A percentile compares a stretch with the other conserved stretches of the same genome.
These are phyloP conservation scores for Odocoileus virginianus DNA, from an alignment of 2,113 vertebrate species.

Conservation along the genomic window DNA sequence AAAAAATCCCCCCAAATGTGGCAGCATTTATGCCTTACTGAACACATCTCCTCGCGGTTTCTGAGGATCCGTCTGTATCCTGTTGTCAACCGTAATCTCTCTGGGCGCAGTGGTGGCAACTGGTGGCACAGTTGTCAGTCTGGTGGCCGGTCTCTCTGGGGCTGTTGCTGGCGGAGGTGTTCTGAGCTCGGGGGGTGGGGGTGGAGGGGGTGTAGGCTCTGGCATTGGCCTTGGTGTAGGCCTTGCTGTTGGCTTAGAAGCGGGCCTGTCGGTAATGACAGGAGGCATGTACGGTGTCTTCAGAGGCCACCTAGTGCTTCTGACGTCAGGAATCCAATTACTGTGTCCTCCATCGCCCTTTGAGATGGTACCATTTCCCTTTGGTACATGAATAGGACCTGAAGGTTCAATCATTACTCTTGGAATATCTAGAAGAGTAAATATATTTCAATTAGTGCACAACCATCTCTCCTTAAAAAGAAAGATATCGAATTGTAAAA, in stretches of 20 bases:
- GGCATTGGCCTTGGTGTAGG: slow-evolving; percentile 60
- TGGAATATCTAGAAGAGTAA: slow-evolving; percentile 82
- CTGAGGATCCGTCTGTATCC: slow-evolving; percentile 88
- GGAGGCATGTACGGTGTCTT: slow-evolving; percentile 65
- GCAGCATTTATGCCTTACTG: slow-evolving; percentile 84
- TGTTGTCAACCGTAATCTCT: slow-evolving; percentile 86
- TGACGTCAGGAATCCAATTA: slow-evolving; percentile 82
- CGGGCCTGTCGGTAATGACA: slow-evolving; percentile 72
- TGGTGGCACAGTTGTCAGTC: slow-evolving; percentile 48
- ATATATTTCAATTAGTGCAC: slow-evolving; percentile 33
- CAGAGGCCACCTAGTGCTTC: slow-evolving; percentile 80
- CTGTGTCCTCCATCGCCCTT: slow-evolving; percentile 72
- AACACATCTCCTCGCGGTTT: slow-evolving; percentile 97
- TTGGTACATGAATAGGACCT: slow-evolving; percentile 69
- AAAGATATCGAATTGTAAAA: not conserved
- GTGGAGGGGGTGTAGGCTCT: slow-evolving; percentile 71
- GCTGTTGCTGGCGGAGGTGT: slow-evolving; percentile 52
- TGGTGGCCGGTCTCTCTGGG: slow-evolving; percentile 28
- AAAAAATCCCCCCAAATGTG: not conserved
- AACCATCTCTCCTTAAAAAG: not conserved
- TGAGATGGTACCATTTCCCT: slow-evolving; percentile 45
- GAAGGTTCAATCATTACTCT: slow-evolving; percentile 86
- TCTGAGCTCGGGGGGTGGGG: slow-evolving; percentile 53
- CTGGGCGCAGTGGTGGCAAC: slow-evolving; percentile 63
- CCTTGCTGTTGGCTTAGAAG: slow-evolving; percentile 74